Conservation (phyloP, 2,888 invertebrate genomes). For the Sepiola atlantica region DNA sequence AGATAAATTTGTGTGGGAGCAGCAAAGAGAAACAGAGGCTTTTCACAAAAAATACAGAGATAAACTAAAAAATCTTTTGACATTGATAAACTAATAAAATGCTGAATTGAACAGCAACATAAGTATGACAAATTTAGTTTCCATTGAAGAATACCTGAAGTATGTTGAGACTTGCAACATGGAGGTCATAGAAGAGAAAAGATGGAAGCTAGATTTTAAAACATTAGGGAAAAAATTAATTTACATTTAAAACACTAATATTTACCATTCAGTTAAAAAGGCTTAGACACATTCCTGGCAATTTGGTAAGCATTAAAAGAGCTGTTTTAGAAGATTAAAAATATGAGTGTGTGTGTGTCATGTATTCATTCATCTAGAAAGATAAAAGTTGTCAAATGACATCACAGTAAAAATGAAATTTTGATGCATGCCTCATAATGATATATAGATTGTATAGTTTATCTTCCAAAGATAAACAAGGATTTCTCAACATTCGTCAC, state of each 20-base stretch:
- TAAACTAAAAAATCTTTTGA: neutral
- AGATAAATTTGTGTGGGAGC: neutral
- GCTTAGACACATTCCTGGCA: neutral
- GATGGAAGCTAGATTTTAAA: neutral
- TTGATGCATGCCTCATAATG: neutral
- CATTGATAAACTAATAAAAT: neutral
- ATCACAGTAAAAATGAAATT: neutral
- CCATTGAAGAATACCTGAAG: neutral
- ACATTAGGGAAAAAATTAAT: neutral
- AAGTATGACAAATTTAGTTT: conserved; percentile 8
- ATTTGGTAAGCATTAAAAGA: neutral
- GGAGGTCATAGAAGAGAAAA: neutral
- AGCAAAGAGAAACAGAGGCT: neutral
- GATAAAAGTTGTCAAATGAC: neutral
- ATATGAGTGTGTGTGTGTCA: neutral
- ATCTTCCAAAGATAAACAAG: neutral
- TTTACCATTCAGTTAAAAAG: neutral
- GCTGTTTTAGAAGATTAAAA: neutral
- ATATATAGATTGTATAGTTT: neutral
- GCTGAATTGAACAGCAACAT: neutral
- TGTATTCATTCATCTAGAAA: neutral
- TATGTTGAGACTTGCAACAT: conserved; percentile 4
- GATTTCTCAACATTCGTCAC: neutral
- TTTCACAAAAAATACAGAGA: neutral
- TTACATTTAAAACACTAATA: neutral